Percentiles rank a stretch among this genome's conserved stretches.
These are phyloP conservation scores for Lobophora halterata DNA, from an alignment of 2,888 invertebrate species.

Conservation along the genomic window DNA sequence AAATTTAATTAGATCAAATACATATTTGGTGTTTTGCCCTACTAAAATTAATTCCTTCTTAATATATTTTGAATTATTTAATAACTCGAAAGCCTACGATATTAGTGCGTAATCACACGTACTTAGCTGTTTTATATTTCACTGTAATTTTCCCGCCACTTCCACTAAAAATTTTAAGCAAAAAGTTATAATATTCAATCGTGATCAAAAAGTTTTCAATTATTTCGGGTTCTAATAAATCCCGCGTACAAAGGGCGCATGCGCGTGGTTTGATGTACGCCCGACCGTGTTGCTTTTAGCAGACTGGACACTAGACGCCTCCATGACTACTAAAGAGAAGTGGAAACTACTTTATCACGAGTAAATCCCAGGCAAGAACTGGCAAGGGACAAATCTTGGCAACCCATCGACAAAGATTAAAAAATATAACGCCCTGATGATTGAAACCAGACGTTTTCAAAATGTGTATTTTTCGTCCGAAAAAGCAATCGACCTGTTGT, in stretches of 20 bases:
- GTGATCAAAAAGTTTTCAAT: conserved; percentile 17
- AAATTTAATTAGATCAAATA: too few relatives aligned
- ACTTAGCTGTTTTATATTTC: not conserved
- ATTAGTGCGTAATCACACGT: not conserved
- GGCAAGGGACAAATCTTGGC: conserved; percentile 26
- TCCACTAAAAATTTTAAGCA: conserved; percentile 3
- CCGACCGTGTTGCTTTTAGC: conserved; percentile 61
- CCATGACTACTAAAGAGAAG: conserved; percentile 53
- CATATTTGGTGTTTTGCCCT: too few relatives aligned
- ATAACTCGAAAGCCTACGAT: too few relatives aligned
- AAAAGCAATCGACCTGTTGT: too few relatives aligned
- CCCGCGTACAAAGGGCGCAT: conserved; percentile 42
- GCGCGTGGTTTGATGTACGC: conserved; percentile 52
- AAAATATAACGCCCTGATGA: conserved; percentile 9
- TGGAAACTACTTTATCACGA: conserved; percentile 46
- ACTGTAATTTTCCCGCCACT: conserved; percentile 14
- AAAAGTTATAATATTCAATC: conserved; percentile 12
- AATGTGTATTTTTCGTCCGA: too few relatives aligned
- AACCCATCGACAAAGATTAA: conserved; percentile 29
- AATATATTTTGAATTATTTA: too few relatives aligned
- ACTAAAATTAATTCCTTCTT: too few relatives aligned
- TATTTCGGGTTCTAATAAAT: conserved; percentile 22
- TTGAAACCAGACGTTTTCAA: conserved; percentile 3
- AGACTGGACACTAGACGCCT: conserved; percentile 64
- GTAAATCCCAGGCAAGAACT: conserved; percentile 39